These are phyloP conservation scores for Notarius quadriscutis DNA, from an alignment of 2,113 vertebrate species.

Conservation along the genomic window DNA sequence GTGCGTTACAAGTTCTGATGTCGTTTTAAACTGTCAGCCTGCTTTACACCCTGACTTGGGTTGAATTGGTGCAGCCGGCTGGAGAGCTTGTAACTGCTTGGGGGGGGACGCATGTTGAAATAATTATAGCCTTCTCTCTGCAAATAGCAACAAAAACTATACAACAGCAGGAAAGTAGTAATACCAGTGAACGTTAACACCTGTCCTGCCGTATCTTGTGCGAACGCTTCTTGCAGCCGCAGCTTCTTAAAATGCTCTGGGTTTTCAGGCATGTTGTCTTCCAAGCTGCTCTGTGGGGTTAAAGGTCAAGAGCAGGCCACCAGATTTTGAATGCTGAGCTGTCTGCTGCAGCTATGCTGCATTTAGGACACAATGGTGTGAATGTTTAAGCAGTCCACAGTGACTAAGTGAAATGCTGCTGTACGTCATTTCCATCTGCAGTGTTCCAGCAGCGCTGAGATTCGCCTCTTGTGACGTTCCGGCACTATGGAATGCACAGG, in stretches of 20 bases:
- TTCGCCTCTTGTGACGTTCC: neutral
- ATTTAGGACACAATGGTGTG: constrained; percentile 15
- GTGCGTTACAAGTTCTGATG: neutral
- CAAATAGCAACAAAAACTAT: neutral
- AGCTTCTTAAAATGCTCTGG: neutral
- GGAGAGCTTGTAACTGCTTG: neutral
- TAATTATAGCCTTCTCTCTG: neutral
- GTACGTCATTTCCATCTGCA: neutral
- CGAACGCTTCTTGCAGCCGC: neutral
- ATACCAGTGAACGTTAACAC: neutral
- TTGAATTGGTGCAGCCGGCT: neutral
- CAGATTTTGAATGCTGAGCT: constrained; percentile 8
- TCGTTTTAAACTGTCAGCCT: neutral
- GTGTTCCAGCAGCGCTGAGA: neutral
- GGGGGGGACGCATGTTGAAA: neutral
- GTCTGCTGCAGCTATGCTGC: constrained; percentile 13
- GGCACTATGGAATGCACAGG: constrained; percentile 9
- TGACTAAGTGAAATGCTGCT: neutral
- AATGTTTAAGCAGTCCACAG: constrained; percentile 11
- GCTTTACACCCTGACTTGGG: neutral
- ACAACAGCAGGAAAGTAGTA: neutral
- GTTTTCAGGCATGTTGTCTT: neutral
- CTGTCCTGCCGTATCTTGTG: neutral
- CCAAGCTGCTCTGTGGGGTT: neutral
- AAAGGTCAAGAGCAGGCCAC: constrained; percentile 18